Evolutionary conservation across 2,113 vertebrate genomes (phyloP).

Genomic region (Lathamus discolor): DNA sequence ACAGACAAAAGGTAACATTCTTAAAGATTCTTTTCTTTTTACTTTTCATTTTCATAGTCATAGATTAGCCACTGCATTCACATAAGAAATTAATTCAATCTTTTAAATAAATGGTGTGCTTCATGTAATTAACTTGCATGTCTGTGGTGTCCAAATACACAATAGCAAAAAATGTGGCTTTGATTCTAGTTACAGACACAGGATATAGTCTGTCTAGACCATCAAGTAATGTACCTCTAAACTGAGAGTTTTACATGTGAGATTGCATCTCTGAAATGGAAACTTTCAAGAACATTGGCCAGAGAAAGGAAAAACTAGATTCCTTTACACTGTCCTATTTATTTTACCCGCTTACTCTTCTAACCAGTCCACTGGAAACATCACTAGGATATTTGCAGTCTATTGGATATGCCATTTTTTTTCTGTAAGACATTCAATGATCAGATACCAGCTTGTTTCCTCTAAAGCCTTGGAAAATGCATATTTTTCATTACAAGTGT

Average conservation of each 20-base stretch:
- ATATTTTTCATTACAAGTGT: background rate
- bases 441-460: background rate
- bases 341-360: background rate
- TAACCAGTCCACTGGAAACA: background rate
- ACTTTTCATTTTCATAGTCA: background rate
- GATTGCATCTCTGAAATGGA: constrained; percentile 41
- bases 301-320: background rate
- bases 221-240: constrained; percentile 20
- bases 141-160: background rate
- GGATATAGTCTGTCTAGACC: constrained; percentile 57
- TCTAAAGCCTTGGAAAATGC: background rate
- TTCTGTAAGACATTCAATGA: background rate
- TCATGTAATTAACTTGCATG: background rate
- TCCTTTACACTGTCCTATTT: background rate
- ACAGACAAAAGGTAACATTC: background rate
- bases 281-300: constrained; percentile 3
- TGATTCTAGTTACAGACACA: constrained; percentile 43
- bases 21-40: background rate
- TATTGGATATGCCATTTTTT: background rate
- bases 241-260: constrained; percentile 30
- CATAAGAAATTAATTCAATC: background rate
- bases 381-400: background rate
- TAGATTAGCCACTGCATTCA: background rate
- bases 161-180: constrained; percentile 43
- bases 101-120: background rate